These are phyloP conservation scores for Dendrophyllia cribrosa DNA, from an alignment of 64 coral and sea anemone genomes.

Conservation along the genomic window DNA sequence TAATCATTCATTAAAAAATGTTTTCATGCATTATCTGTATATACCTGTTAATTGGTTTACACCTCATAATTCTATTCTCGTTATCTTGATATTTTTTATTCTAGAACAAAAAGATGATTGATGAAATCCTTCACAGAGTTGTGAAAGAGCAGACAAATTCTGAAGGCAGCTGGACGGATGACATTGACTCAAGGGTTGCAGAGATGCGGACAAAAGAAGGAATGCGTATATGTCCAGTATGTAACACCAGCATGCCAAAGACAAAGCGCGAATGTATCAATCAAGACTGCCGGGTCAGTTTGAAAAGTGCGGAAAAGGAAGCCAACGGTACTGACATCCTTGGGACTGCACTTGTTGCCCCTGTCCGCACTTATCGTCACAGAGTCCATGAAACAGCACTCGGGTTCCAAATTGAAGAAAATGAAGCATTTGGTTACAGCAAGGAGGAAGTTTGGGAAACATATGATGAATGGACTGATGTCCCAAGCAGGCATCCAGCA, in stretches of 20 bases:
- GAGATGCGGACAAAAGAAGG: background rate
- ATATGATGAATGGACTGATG: conserved; percentile 19
- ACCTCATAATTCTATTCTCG: too few species aligned
- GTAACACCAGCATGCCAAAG: conserved; percentile 45
- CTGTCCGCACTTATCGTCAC: background rate
- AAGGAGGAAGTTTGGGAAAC: background rate
- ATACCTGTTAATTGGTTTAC: too few species aligned
- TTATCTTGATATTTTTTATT: too few species aligned
- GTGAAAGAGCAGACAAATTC: background rate
- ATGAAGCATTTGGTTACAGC: background rate
- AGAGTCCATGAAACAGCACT: conserved; percentile 25
- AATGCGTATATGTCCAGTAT: conserved; percentile 34
- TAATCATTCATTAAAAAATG: too few species aligned
- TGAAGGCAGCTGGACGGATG: background rate
- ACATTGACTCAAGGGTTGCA: background rate
- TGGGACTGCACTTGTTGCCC: conserved; percentile 53
- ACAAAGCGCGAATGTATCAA: conserved; percentile 57
- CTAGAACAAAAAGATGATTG: background rate
- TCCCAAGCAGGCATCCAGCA: conserved; percentile 6
- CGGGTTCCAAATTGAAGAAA: conserved; percentile 14
- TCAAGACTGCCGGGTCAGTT: conserved; percentile 30
- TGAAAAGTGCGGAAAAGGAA: conserved; percentile 59
- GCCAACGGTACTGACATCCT: conserved; percentile 5
- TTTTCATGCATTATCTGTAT: too few species aligned
- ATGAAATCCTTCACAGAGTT: background rate